These are phyloP conservation scores for Ectemnius lituratus DNA, from an alignment of 2,888 invertebrate species.

Conservation along the genomic window DNA sequence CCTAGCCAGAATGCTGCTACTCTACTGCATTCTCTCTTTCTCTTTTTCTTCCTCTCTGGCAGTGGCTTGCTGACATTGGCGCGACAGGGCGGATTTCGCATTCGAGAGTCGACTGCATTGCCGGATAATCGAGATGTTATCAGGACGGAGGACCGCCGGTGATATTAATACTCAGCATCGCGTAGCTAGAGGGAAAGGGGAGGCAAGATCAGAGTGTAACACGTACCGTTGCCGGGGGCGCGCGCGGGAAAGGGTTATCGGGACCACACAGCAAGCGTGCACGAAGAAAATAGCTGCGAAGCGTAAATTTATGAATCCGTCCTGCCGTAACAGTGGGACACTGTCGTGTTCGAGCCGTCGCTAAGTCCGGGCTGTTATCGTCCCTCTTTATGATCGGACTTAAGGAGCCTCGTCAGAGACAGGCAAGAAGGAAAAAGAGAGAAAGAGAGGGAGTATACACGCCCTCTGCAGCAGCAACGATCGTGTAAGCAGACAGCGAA, in stretches of 20 bases:
- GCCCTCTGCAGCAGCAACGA: constrained; percentile 22
- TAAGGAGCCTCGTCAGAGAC: constrained; percentile 42
- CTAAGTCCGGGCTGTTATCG: constrained; percentile 58
- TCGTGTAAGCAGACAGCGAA: constrained; percentile 40
- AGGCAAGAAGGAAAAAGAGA: too few species aligned
- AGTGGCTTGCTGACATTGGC: neutral
- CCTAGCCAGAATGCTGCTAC: neutral
- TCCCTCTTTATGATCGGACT: constrained; percentile 65
- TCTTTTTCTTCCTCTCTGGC: neutral
- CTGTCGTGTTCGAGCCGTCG: constrained; percentile 49
- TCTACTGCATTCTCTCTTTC: neutral
- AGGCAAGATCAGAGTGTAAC: constrained; percentile 3
- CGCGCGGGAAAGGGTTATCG: constrained; percentile 48
- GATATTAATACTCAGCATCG: constrained; percentile 39
- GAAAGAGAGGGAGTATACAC: constrained; percentile 20
- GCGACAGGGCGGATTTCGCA: neutral
- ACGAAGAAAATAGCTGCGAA: constrained; percentile 53
- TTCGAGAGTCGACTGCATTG: neutral
- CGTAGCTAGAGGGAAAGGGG: constrained; percentile 8
- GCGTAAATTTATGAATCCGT: constrained; percentile 63
- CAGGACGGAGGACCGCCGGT: constrained; percentile 11
- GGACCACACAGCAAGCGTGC: constrained; percentile 54
- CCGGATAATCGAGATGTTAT: constrained; percentile 49
- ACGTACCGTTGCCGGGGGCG: constrained; percentile 20
- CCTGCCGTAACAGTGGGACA: constrained; percentile 54